Conservation (phyloP, 2,888 invertebrate genomes). For the Rapana venosa region DNA sequence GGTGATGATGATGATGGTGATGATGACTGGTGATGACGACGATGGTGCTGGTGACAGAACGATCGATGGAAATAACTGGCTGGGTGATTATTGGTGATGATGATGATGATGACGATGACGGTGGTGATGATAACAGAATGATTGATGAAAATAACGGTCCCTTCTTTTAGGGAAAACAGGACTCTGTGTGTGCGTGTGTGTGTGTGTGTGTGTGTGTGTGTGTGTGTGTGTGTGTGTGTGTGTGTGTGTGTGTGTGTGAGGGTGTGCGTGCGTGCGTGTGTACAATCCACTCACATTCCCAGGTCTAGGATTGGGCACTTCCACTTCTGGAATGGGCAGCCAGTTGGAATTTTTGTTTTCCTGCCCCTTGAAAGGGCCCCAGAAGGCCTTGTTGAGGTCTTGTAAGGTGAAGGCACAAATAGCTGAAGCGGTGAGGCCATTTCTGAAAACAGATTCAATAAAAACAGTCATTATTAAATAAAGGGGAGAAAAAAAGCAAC, state of each 20-base stretch:
- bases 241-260: neutral
- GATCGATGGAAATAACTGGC: too few relatives aligned
- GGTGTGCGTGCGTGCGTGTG: neutral
- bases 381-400: slow-evolving; percentile 90
- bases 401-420: slow-evolving; percentile 95
- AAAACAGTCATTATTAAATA: neutral
- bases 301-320: slow-evolving; percentile 59
- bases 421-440: slow-evolving; percentile 97
- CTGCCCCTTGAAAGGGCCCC: slow-evolving; percentile 74
- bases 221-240: neutral
- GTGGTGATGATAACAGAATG: too few relatives aligned
- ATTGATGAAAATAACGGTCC: too few relatives aligned
- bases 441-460: slow-evolving; percentile 76
- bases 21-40: too few relatives aligned
- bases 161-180: too few relatives aligned
- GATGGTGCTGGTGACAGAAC: too few relatives aligned
- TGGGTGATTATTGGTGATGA: too few relatives aligned
- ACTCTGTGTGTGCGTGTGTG: neutral
- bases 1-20: too few relatives aligned
- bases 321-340: slow-evolving; percentile 54
- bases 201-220: neutral
- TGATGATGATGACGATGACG: too few relatives aligned
- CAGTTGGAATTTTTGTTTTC: slow-evolving; percentile 55
- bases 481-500: too few relatives aligned
- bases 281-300: slow-evolving; percentile 55